Base-by-base conservation (phyloP, 2,888 invertebrate species). In the Strigamia transsilvanica region DNA sequence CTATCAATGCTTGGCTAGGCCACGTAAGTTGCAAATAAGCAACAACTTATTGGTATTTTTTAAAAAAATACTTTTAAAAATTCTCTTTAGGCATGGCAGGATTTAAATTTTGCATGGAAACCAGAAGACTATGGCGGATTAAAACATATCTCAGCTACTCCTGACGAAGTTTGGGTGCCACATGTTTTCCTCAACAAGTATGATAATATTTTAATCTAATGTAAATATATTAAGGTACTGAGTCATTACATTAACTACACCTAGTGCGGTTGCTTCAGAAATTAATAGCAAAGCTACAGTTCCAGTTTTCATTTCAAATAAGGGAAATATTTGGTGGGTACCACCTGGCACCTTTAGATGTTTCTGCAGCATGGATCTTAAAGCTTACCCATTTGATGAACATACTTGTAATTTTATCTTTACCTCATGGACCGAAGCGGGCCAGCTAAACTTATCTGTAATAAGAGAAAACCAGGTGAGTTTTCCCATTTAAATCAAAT, bases 381-480 rank as follows among this genome's bases (percentile, higher is more conserved):
- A 90, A 18, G 88, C 90, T 83, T 95, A 95, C 95, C 95, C 95
- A 0, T 91, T 90, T 79, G 95, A 95, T 87, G 88, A 88, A 9
- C 95, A 95, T 87, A 88, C 86, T 0, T 93, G 93, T 85, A 86
- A 87, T 73, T 88, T 95, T 83, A 91, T 91, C 85, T 91, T 95
- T 83, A 94, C 93, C 0, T 94, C 94, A 0, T 93, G 94, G 91
- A 91, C 92, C 0, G 91, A 92, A 81, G 90, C 91, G 0, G 90
- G 92, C 27, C 91, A 92, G 85, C 88, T 93, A 9, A 86, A 87
- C 78, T 83, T 88, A 79, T 85, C 86, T 81, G 82, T 86, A 9
- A 84, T 83, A 9, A 34, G 5, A 32, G 41, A 32, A 27, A 15
- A 79, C n/a, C 0, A 79, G 0, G 79, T 79, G 2, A 79, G 34